Evolutionary conservation across 2,888 invertebrate genomes (phyloP).

Genomic region (Anthophora plumipes): DNA sequence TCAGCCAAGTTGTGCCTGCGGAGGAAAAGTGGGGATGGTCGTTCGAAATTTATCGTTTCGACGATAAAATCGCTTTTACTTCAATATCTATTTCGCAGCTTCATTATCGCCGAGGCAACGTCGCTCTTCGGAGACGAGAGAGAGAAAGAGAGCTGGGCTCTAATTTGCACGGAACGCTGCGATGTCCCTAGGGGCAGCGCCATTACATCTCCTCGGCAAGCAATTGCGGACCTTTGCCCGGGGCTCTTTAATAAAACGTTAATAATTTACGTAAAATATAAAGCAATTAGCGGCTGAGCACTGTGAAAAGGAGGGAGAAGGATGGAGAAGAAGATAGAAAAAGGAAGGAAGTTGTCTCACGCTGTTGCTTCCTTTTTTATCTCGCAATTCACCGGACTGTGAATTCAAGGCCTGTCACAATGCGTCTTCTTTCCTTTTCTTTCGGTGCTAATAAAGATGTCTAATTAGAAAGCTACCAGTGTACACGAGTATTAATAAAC

Average conservation of each 20-base stretch:
- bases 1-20: too few species aligned
- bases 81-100: conserved; percentile 59
- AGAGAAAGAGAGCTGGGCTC: too few species aligned
- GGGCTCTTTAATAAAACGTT: conserved; percentile 54
- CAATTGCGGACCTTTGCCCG: conserved; percentile 57
- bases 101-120: conserved; percentile 57
- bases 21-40: background rate
- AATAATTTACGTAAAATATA: conserved; percentile 60
- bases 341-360: background rate
- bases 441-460: conserved; percentile 44
- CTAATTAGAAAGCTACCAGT: conserved; percentile 31
- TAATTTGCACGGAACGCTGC: conserved; percentile 64
- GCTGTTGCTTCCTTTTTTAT: background rate
- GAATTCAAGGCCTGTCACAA: conserved; percentile 16
- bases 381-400: conserved; percentile 31
- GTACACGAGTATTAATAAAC: conserved; percentile 6
- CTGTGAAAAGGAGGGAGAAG: background rate
- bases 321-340: background rate
- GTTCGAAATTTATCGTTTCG: conserved; percentile 34
- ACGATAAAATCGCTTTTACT: conserved; percentile 50
- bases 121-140: conserved; percentile 37
- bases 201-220: conserved; percentile 68
- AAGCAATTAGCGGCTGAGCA: conserved; percentile 45
- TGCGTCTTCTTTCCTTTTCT: conserved; percentile 31
- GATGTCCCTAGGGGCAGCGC: conserved; percentile 63